These are phyloP conservation scores for Trigoniulus corallinus DNA, from an alignment of 1,140 invertebrate genomes.

Conservation along the genomic window DNA sequence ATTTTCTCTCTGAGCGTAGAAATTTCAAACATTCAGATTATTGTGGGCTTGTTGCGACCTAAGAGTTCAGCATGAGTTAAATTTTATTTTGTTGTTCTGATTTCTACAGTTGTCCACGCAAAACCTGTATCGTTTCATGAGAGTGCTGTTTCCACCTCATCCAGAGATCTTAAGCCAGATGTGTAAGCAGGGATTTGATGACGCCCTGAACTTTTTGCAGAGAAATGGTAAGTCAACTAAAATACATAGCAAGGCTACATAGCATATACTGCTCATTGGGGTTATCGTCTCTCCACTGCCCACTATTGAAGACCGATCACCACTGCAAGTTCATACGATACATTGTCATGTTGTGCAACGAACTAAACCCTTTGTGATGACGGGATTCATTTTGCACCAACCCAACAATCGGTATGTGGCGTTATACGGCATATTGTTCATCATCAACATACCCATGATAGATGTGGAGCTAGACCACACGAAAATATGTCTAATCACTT, in stretches of 20 bases:
- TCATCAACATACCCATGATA: too few relatives aligned
- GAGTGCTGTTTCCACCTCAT: constrained; percentile 86
- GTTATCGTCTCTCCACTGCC: neutral
- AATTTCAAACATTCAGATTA: neutral
- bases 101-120: constrained; percentile 46
- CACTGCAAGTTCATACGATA: too few relatives aligned
- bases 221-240: constrained; percentile 44
- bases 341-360: too few relatives aligned
- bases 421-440: too few relatives aligned
- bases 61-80: too few relatives aligned
- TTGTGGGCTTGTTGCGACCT: neutral
- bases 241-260: constrained; percentile 6
- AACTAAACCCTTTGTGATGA: too few relatives aligned
- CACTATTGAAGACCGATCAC: too few relatives aligned
- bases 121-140: constrained; percentile 79
- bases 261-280: neutral
- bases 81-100: constrained; percentile 1
- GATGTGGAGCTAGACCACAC: too few relatives aligned
- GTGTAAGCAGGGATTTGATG: constrained; percentile 95
- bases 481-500: too few relatives aligned
- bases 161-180: constrained; percentile 80
- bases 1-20: neutral
- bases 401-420: too few relatives aligned
- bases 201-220: constrained; percentile 81
- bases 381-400: too few relatives aligned